Base-by-base conservation (phyloP, 2,888 invertebrate species). In the Andrena praecox region DNA sequence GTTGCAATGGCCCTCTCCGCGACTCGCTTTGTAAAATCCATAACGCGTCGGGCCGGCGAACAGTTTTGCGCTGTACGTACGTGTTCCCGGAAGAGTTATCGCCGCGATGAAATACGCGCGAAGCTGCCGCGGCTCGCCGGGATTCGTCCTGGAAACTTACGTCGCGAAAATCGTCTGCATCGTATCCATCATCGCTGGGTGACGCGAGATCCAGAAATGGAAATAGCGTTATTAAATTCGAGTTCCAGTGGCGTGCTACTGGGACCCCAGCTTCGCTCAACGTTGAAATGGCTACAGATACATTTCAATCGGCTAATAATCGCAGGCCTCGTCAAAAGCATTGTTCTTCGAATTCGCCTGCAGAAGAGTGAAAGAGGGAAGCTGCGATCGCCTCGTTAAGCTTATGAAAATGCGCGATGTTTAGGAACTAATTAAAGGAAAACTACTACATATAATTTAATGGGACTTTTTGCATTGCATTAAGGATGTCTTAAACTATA, bases 11-110 rank as follows among this genome's bases (percentile, higher is more conserved):
- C 24, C 24, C 56, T 56, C 52, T 4, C 56, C 56, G 24, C 56
- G 56, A 66, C 70, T 52, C 66, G 66, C 80, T 78, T 79, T 80
- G 64, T 80, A 71, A 80, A 80, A 80, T 80, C 79, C 79, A 79
- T 80, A 80, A 80, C 79, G 69, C 42, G 56, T 12, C 64, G 2
- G n/a, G 60, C 20, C 7, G 27, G n/a, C 42, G 48, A 60, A 10
- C 59, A 54, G 64, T 79, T 70, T 66, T 54, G 24, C 42, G 12
- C 42, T 12, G 42, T 16, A 42, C 62, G 79, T 80, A 80, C 80
- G 80, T 78, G 80, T 71, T 70, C 42, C 29, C 4, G 52, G 48
- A 60, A 69, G 70, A 80, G 79, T 78, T 78, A 80, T 79, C 56
- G 79, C 69, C 56, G 56, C 69, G 69, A 35, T 56, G 24, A 70